Base-by-base conservation (phyloP, 2,797 vertebrate species). In the Neoniphon sammara region DNA sequence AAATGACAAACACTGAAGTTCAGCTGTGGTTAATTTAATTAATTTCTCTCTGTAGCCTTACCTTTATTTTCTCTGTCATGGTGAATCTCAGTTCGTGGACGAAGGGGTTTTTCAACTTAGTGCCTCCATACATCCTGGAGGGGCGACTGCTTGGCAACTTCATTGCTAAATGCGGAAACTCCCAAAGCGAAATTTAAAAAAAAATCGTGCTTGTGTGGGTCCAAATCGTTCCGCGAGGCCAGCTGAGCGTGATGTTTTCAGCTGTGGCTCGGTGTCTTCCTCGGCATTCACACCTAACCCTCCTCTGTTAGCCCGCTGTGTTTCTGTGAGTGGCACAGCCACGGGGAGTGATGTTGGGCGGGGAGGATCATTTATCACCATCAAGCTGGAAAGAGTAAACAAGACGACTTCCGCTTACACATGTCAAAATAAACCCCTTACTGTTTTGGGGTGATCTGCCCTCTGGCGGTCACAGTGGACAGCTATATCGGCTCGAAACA, bases 11-110 rank as follows among this genome's bases (percentile, higher is more conserved):
- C 0, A 1, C 4, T 1, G 0, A 7, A 1, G 53, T 25, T 2
- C 20, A 12, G 12, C 20, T 54, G 20, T 6, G 15, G 3, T 5
- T 7, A 1, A 42, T 7, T 0, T 0, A 0, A 18, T 10, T 0
- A 5, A 0, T 10, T n/a, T 12, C 1, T 2, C 25, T 50, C 7
- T 5, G 5, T 1, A 25, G 7, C 58, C 89, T 90, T 92, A 98
- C 96, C 96, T 96, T 95, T 82, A 96, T 91, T 93, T 96, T 97
- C 84, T 95, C 93, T 71, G 92, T 76, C 70, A 87, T 57, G 84
- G 93, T 93, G 87, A 96, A 87, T 76, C 92, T 94, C 75, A 96
- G 92, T 78, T 96, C 92, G 88, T 97, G 96, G 59, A 94, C 91
- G 91, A 98, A 98, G 7, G 97, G 96, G 91, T 97, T 97, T 85